Evolutionary conservation across 1,140 invertebrate genomes (phyloP).

Genomic region (Ruditapes philippinarum): DNA sequence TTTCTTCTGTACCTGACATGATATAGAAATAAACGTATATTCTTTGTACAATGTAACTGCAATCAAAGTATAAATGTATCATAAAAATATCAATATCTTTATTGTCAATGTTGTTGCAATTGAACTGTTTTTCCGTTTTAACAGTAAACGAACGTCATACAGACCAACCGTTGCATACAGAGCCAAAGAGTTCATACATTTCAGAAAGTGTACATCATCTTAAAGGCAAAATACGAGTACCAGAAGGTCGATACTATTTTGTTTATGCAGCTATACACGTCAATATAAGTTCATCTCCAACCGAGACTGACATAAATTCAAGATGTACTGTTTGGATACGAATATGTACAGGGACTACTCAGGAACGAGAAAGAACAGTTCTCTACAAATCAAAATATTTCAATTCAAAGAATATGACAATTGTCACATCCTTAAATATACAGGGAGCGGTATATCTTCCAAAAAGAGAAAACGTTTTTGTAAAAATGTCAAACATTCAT

Average conservation of each 20-base stretch:
- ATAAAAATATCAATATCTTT: no score
- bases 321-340: neutral
- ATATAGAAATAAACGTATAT: no score
- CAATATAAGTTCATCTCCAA: neutral
- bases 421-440: neutral
- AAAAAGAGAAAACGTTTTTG: neutral
- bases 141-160: no score
- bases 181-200: neutral
- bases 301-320: neutral
- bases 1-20: no score
- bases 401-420: neutral
- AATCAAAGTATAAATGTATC: no score
- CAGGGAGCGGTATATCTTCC: neutral
- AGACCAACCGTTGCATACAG: neutral
- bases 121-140: no score
- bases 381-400: neutral
- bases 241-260: neutral
- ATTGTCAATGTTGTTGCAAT: no score
- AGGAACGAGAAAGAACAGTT: neutral
- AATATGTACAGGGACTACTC: neutral
- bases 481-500: neutral
- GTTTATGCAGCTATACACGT: neutral
- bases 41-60: no score
- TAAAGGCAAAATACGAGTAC: neutral
- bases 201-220: neutral